phyloP scores from a whole-genome alignment of 2,113 vertebrate species.

The Miniopterus natalensis region DNA sequence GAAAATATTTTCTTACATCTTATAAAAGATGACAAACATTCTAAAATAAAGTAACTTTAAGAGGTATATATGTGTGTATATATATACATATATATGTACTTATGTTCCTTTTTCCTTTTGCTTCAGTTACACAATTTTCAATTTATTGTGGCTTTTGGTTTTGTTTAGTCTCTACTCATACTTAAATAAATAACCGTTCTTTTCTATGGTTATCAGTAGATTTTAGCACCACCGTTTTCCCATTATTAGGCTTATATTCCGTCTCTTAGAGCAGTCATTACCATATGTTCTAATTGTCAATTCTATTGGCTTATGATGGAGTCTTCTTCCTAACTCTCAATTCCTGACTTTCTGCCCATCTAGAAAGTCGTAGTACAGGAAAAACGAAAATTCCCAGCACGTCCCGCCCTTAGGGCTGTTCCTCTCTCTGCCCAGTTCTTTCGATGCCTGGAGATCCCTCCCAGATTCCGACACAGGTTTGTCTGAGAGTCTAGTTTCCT shows the following conservation, averaged over 20 bases:
- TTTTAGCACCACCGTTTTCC: neutral
- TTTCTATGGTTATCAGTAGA: neutral
- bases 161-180: neutral
- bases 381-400: neutral
- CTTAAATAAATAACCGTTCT: neutral
- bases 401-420: neutral
- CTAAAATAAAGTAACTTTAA: constrained; percentile 33
- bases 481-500: neutral
- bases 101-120: neutral
- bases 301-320: neutral
- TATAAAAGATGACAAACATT: neutral
- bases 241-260: neutral
- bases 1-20: constrained; percentile 5
- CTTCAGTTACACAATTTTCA: neutral
- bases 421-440: neutral
- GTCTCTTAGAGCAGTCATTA: neutral
- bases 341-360: constrained; percentile 6
- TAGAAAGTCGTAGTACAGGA: neutral
- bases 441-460: neutral
- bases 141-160: neutral
- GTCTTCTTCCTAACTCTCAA: neutral
- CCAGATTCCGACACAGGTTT: neutral
- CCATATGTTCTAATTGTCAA: neutral
- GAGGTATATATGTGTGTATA: neutral
- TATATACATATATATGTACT: neutral